Base-by-base conservation (phyloP, 2,797 vertebrate genomes). In the Phoebastria nigripes region DNA sequence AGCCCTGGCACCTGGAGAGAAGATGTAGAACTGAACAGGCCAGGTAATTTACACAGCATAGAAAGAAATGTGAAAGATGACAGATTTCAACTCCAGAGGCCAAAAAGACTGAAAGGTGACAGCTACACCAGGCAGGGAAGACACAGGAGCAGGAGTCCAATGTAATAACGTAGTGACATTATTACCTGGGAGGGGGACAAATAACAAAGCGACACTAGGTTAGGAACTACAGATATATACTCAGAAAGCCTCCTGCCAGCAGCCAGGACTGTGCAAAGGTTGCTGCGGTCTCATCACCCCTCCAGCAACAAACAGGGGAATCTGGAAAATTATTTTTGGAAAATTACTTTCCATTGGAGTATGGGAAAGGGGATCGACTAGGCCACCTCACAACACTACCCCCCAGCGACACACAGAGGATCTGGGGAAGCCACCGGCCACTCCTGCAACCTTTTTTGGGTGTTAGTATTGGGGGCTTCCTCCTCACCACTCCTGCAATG, bases 1-100 rank as follows among this genome's bases (percentile, higher is more conserved):
- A 99, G 55, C 99, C 99, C 35, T 99, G 98, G 92, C 99, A 99
- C 99, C 99, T 99, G 98, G 35, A 37, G 82, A 87, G 74, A 37
- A 67, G 19, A 56, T 1, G 4, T 4, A 59, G 67, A 69, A 35
- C 25, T 44, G 39, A 96, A 88, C 20, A 26, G 92, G 92, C 66
- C 58, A 39, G 12, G 22, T 16, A 81, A 76, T 6, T 61, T 21
- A 83, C 62, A 73, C 4, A 33, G 78, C 41, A 15, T 0, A 33
- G 35, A 58, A n/a, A 56, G 33, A 62, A 55, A 82, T 0, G 0
- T 3, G 17, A 35, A 46, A 49, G 55, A 63, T 17, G 15, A 33
- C n/a, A 41, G 29, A n/a, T 39, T 82, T 81, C 58, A 71, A 33
- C n/a, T 67, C 59, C 15, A 59, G 18, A 69, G 37, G 39, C 46